These are phyloP conservation scores for Aselliscus stoliczkanus DNA, from an alignment of 2,797 vertebrate genomes.

Conservation along the genomic window DNA sequence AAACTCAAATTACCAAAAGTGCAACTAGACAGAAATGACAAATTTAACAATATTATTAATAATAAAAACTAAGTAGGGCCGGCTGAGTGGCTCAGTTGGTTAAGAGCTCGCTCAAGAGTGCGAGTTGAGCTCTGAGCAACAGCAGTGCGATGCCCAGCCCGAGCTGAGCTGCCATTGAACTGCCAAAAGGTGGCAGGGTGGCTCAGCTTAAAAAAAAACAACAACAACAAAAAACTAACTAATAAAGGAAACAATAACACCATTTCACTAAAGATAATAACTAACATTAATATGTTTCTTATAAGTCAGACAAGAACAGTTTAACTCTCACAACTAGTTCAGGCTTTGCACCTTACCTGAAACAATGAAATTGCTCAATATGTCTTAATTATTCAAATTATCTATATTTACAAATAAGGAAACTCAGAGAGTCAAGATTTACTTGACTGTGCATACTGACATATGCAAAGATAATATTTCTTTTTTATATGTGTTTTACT, in stretches of 20 bases:
- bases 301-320: not conserved
- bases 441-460: no score
- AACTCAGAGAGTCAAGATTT: not conserved
- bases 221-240: constrained; percentile 23
- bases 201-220: no score
- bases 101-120: no score
- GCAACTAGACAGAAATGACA: not conserved
- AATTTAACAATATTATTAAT: not conserved
- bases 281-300: not conserved
- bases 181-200: no score
- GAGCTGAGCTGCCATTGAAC: no score
- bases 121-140: no score
- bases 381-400: not conserved
- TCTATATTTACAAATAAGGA: not conserved
- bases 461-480: not conserved
- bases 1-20: constrained; percentile 50
- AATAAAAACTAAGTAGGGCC: constrained; percentile 22
- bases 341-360: not conserved
- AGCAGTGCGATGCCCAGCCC: no score
- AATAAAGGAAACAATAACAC: not conserved
- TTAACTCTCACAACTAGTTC: not conserved
- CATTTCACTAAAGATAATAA: not conserved
- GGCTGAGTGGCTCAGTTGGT: no score
- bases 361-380: constrained; percentile 11
- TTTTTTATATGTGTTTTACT: not conserved